Percentiles rank a stretch among this genome's conserved stretches.
Conservation (phyloP, 2,888 invertebrate genomes). For the Agrotis clavis region DNA sequence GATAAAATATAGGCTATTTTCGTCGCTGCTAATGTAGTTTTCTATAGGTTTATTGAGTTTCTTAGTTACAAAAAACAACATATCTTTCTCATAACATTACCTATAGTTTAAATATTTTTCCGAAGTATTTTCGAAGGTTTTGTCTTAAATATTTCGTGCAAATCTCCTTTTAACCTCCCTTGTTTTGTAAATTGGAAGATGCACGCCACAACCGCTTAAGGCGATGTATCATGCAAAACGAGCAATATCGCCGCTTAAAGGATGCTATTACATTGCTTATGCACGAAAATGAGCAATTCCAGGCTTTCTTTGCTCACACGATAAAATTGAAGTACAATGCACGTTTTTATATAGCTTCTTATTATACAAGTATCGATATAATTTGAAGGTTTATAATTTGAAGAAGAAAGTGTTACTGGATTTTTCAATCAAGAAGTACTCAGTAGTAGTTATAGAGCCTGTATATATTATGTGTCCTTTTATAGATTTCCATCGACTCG, state of each 20-base stretch:
- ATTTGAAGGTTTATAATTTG: too few relatives aligned
- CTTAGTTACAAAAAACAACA: too few relatives aligned
- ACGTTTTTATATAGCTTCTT: neutral
- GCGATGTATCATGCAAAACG: constrained; percentile 49
- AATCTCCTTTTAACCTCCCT: constrained; percentile 1
- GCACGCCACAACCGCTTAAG: constrained; percentile 30
- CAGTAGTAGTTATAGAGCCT: too few relatives aligned
- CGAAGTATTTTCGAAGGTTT: neutral
- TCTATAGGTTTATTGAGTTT: too few relatives aligned
- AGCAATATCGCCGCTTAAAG: constrained; percentile 50
- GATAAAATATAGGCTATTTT: too few relatives aligned
- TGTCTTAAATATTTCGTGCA: neutral
- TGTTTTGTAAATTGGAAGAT: constrained; percentile 32
- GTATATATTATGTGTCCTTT: too few relatives aligned
- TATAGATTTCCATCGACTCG: too few relatives aligned
- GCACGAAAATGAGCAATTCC: constrained; percentile 50
- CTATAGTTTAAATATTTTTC: too few relatives aligned
- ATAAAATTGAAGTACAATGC: constrained; percentile 15
- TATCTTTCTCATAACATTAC: too few relatives aligned
- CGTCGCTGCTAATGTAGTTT: too few relatives aligned
- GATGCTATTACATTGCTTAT: constrained; percentile 54
- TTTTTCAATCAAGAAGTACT: too few relatives aligned
- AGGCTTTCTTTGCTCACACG: constrained; percentile 6
- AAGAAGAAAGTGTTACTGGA: too few relatives aligned
- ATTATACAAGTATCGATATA: neutral